Percentiles rank a stretch among this genome's conserved stretches.
Conservation (phyloP, 2,888 invertebrate genomes). For the Atrina japonica region DNA sequence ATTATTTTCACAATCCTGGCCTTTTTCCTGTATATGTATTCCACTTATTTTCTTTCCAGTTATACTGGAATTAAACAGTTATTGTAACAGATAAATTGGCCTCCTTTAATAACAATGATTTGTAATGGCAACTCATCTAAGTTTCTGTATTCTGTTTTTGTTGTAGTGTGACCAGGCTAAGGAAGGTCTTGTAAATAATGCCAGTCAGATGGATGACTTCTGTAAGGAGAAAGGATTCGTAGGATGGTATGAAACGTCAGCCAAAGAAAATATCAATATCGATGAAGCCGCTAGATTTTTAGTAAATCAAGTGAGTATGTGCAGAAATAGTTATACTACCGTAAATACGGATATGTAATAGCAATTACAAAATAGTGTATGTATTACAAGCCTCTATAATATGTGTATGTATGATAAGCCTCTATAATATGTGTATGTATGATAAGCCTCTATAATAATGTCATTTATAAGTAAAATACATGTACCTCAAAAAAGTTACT, state of each 20-base stretch:
- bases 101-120: no score
- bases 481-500: no score
- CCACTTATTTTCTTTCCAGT: no score
- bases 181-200: conserved; percentile 82
- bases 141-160: conserved; percentile 1
- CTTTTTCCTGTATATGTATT: background rate
- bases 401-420: no score
- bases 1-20: no score
- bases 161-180: conserved; percentile 83
- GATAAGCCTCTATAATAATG: no score
- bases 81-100: no score
- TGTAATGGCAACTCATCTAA: no score
- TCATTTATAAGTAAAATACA: no score
- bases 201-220: conserved; percentile 83
- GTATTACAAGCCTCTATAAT: no score
- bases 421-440: no score
- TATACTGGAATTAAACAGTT: no score
- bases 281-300: conserved; percentile 96
- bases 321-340: background rate
- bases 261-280: conserved; percentile 87
- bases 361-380: background rate
- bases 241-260: conserved; percentile 84
- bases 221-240: conserved; percentile 83
- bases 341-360: background rate
- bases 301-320: conserved; percentile 89